Percentiles rank a stretch among this genome's conserved stretches.
Evolutionary conservation across 2,888 invertebrate species (phyloP).

Genomic region (Drosophila lacicola): DNA sequence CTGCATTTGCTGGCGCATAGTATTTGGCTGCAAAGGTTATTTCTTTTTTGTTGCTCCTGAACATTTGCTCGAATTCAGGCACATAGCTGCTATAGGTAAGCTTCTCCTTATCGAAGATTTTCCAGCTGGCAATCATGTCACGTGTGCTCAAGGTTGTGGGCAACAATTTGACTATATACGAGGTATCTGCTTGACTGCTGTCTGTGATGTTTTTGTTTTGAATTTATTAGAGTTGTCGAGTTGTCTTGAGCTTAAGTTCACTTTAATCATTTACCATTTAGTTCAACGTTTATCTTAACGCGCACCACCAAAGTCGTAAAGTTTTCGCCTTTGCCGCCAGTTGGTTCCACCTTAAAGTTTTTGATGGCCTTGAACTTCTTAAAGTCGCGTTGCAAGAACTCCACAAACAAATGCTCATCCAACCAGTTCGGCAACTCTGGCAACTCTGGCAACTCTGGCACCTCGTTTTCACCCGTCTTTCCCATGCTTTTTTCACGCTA

Average conservation of each 20-base stretch:
- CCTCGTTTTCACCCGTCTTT: background rate
- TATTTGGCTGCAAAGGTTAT: conserved; percentile 72
- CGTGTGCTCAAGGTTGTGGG: conserved; percentile 56
- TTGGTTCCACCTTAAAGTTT: conserved; percentile 56
- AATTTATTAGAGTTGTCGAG: background rate
- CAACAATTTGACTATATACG: conserved; percentile 72
- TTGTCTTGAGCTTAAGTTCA: background rate
- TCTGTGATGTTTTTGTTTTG: conserved; percentile 42
- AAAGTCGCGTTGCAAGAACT: conserved; percentile 64
- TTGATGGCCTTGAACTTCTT: conserved; percentile 54
- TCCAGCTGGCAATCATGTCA: conserved; percentile 61
- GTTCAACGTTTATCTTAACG: conserved; percentile 55
- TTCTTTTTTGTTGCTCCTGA: conserved; percentile 46
- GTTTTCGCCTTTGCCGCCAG: conserved; percentile 77
- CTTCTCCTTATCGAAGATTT: conserved; percentile 81
- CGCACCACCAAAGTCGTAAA: conserved; percentile 76
- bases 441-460: background rate
- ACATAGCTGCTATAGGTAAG: conserved; percentile 73
- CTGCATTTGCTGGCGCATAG: conserved; percentile 37
- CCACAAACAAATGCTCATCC: conserved; percentile 50
- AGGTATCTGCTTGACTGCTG: conserved; percentile 39
- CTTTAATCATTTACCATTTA: conserved; percentile 56
- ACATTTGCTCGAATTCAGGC: conserved; percentile 79
- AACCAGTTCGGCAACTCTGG: conserved; percentile 47
- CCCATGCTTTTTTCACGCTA: conserved; percentile 31